A percentile compares a stretch with the other conserved stretches of the same genome.
Conservation (phyloP, 2,888 invertebrate genomes). For the Lobophora halterata region DNA sequence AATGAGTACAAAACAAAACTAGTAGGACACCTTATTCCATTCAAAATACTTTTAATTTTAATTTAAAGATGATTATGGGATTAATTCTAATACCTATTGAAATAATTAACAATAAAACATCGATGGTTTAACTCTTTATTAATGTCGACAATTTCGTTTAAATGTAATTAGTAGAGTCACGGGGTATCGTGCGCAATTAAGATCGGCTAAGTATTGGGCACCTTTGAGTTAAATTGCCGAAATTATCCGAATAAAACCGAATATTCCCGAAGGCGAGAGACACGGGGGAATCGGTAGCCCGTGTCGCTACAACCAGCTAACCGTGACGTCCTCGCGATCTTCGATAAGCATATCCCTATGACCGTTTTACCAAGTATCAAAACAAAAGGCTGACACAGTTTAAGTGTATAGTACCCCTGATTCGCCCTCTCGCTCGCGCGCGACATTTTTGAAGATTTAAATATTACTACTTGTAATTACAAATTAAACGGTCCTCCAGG, state of each 20-base stretch:
- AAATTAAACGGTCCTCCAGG: too few relatives aligned
- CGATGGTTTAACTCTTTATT: neutral
- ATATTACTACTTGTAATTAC: too few relatives aligned
- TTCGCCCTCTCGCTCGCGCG: too few relatives aligned
- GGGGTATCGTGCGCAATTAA: conserved; percentile 40
- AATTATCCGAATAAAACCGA: conserved; percentile 44
- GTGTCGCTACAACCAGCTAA: conserved; percentile 58
- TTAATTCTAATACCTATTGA: too few relatives aligned
- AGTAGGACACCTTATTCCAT: too few relatives aligned
- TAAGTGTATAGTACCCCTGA: too few relatives aligned
- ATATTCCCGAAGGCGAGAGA: conserved; percentile 54
- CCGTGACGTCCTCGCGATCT: conserved; percentile 45
- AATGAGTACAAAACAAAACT: too few relatives aligned
- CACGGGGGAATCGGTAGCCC: conserved; percentile 58
- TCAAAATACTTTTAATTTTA: too few relatives aligned
- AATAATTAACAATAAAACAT: too few relatives aligned
- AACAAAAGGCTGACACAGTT: too few relatives aligned
- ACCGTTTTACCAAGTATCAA: neutral
- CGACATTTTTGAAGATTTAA: too few relatives aligned
- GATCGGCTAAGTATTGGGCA: conserved; percentile 59
- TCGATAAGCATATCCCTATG: conserved; percentile 36
- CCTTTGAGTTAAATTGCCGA: conserved; percentile 39
- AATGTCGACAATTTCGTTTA: conserved; percentile 58
- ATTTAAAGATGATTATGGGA: too few relatives aligned
- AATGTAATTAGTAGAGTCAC: conserved; percentile 45